A percentile compares a stretch with the other conserved stretches of the same genome.
Evolutionary conservation across 2,113 vertebrate species (phyloP).

Genomic region (Oceanodroma tethys): DNA sequence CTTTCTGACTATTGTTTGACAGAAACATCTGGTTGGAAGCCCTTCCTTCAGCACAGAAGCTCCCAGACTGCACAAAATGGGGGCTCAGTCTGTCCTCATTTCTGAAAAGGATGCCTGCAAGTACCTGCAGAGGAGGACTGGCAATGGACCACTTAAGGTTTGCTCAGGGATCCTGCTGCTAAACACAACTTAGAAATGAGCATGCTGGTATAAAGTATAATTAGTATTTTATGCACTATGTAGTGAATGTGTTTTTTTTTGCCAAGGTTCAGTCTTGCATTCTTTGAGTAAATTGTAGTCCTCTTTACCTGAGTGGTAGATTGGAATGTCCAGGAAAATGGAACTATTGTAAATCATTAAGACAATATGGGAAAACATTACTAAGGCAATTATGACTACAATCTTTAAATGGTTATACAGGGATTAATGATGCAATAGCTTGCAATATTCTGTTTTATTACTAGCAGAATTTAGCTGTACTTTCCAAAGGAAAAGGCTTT

Average conservation of each 20-base stretch:
- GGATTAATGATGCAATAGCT: conserved; percentile 41
- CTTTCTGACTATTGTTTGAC: background rate
- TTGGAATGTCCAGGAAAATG: background rate
- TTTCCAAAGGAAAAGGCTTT: conserved; percentile 36
- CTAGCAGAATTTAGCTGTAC: conserved; percentile 31
- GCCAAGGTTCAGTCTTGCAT: background rate
- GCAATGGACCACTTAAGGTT: background rate
- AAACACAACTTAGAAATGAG: background rate
- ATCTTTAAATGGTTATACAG: conserved; percentile 34
- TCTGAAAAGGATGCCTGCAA: background rate
- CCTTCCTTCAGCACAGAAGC: background rate
- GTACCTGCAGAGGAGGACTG: background rate
- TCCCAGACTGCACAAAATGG: background rate
- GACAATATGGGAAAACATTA: conserved; percentile 6
- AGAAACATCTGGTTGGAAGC: background rate
- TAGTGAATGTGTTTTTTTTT: background rate
- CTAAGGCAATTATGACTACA: conserved; percentile 38
- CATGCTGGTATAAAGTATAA: background rate
- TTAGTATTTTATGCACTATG: background rate
- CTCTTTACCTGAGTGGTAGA: background rate
- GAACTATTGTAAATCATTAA: conserved; percentile 10
- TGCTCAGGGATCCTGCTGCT: background rate
- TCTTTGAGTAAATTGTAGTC: background rate
- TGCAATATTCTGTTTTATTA: conserved; percentile 44
- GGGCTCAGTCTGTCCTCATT: background rate